These are phyloP conservation scores for Autographa pulchrina DNA, from an alignment of 2,888 invertebrate species.

Conservation along the genomic window DNA sequence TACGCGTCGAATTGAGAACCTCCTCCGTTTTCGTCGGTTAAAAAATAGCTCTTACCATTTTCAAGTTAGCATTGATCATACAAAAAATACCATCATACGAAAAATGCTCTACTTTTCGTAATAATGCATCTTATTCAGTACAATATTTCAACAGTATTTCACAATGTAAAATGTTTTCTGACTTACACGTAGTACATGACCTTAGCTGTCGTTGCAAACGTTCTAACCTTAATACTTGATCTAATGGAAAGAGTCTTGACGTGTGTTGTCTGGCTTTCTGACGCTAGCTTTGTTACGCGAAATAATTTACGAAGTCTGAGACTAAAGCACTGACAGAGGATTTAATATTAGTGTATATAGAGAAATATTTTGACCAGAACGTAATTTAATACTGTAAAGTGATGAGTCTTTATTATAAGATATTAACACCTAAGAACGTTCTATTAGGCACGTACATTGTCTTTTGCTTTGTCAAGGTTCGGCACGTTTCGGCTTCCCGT, in stretches of 20 bases:
- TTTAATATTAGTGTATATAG: neutral
- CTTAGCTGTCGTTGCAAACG: neutral
- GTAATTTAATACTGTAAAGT: too few relatives aligned
- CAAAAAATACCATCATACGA: too few relatives aligned
- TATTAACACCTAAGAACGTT: too few relatives aligned
- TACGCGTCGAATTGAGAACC: too few relatives aligned
- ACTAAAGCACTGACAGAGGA: neutral
- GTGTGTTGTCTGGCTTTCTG: slow-evolving; percentile 1
- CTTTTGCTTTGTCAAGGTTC: too few relatives aligned
- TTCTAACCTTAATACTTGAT: slow-evolving; percentile 19
- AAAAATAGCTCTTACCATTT: too few relatives aligned
- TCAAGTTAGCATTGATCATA: too few relatives aligned
- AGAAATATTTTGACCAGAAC: neutral
- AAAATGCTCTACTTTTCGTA: too few relatives aligned
- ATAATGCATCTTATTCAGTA: neutral
- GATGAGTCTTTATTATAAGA: too few relatives aligned
- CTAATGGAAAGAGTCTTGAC: slow-evolving; percentile 6
- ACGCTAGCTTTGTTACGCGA: neutral
- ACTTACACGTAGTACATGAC: slow-evolving; percentile 3
- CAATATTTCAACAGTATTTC: slow-evolving; percentile 11
- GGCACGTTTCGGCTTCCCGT: too few relatives aligned
- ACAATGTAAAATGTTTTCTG: slow-evolving; percentile 14
- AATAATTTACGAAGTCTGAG: neutral
- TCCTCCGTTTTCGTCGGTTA: too few relatives aligned
- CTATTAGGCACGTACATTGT: too few relatives aligned